A percentile compares a stretch with the other conserved stretches of the same genome.
Evolutionary conservation across 1,140 invertebrate genomes (phyloP).

Genomic region (Lordiphosa stackelbergi): DNA sequence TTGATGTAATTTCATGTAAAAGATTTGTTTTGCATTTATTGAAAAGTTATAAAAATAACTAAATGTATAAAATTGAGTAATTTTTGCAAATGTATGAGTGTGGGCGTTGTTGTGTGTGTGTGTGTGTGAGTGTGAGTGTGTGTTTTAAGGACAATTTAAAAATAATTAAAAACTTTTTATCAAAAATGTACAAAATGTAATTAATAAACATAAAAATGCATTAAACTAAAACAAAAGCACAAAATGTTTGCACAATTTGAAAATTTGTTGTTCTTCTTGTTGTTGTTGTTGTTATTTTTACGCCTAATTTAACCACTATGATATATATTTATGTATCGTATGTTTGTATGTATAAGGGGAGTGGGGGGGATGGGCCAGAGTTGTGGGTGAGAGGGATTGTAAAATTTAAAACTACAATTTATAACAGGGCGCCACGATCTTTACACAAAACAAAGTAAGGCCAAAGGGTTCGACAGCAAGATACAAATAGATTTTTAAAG

Average conservation of each 20-base stretch:
- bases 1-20: conserved; percentile 27
- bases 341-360: conserved; percentile 33
- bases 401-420: conserved; percentile 69
- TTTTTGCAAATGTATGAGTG: conserved; percentile 45
- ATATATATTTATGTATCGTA: conserved; percentile 55
- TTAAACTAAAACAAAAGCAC: conserved; percentile 68
- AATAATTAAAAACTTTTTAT: conserved; percentile 74
- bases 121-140: too few relatives aligned
- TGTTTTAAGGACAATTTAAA: conserved; percentile 60
- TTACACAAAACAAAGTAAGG: conserved; percentile 64
- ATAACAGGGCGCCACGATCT: conserved; percentile 57
- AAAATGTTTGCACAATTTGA: conserved; percentile 59
- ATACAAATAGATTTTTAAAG: conserved; percentile 35
- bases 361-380: neutral
- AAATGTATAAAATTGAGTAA: conserved; percentile 65
- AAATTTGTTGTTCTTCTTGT: conserved; percentile 34
- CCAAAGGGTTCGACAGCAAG: conserved; percentile 46
- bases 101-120: conserved; percentile 11
- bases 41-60: conserved; percentile 53
- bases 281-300: conserved; percentile 8
- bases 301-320: conserved; percentile 68
- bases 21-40: conserved; percentile 55
- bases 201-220: conserved; percentile 71
- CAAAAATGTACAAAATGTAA: conserved; percentile 71
- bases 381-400: conserved; percentile 11